phyloP scores from a whole-genome alignment of 2,113 vertebrate genomes.

The Callipepla californica region DNA sequence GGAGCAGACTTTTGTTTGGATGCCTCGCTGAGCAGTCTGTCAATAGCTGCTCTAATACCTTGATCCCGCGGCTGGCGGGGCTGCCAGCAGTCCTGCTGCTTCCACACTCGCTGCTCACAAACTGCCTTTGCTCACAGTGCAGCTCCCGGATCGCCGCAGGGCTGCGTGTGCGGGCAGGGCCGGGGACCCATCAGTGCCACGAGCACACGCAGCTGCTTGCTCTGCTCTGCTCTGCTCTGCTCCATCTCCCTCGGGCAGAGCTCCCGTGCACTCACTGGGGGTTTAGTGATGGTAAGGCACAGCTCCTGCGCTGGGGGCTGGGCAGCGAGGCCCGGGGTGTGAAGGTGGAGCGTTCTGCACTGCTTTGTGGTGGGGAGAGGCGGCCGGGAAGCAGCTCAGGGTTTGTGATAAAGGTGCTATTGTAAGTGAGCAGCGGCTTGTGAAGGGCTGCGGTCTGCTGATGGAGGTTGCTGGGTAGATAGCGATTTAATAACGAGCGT shows the following conservation, averaged over 20 bases:
- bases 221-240: neutral
- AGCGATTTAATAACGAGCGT: neutral
- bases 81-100: neutral
- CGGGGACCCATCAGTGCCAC: neutral
- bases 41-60: slow-evolving; percentile 10
- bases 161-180: fast-evolving
- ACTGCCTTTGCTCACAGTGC: neutral
- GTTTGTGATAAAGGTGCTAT: neutral
- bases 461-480: slow-evolving; percentile 17
- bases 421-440: slow-evolving; percentile 16
- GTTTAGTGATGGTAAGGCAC: fast-evolving
- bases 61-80: neutral
- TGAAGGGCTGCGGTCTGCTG: neutral
- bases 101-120: neutral
- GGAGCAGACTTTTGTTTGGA: neutral
- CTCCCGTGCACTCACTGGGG: neutral
- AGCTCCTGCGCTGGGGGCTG: neutral
- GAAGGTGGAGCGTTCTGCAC: too few species aligned
- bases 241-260: neutral
- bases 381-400: neutral
- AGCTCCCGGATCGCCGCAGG: neutral
- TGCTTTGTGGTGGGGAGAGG: neutral
- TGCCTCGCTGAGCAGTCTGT: neutral
- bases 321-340: neutral
- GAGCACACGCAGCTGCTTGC: neutral